Conservation (phyloP, 2,888 invertebrate genomes). For the Archaeoteleia sp. region DNA sequence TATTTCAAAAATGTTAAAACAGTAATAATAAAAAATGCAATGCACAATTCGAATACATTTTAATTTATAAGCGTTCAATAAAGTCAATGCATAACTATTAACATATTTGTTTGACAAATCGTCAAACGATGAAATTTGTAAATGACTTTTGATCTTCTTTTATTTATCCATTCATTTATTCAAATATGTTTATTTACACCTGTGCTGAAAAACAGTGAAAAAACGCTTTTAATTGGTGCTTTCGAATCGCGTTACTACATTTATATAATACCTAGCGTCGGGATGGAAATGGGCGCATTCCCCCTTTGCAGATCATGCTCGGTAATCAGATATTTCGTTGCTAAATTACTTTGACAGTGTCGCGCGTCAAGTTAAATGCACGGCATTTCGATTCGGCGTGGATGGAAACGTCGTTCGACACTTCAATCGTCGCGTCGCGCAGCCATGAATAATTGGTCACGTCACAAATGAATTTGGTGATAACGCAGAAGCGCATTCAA, state of each 20-base stretch:
- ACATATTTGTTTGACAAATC: conserved; percentile 29
- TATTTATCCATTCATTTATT: conserved; percentile 49
- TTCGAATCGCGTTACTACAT: conserved; percentile 46
- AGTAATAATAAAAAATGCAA: conserved; percentile 42
- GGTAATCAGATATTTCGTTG: conserved; percentile 54
- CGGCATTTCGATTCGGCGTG: conserved; percentile 48
- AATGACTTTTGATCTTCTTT: conserved; percentile 43
- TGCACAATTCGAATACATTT: no score
- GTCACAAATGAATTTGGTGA: conserved; percentile 71
- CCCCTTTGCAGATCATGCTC: conserved; percentile 41
- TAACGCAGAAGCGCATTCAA: conserved; percentile 61
- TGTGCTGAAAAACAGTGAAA: conserved; percentile 43
- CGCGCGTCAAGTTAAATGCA: conserved; percentile 54
- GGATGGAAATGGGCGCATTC: conserved; percentile 45
- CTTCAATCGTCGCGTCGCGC: conserved; percentile 64
- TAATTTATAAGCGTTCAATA: conserved; percentile 21
- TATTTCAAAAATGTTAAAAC: no score
- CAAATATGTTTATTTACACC: conserved; percentile 35
- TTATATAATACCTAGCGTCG: conserved; percentile 37
- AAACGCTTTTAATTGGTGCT: conserved; percentile 50
- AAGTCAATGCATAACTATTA: conserved; percentile 35
- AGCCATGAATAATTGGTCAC: conserved; percentile 70
- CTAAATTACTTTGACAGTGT: conserved; percentile 56
- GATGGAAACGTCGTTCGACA: conserved; percentile 53
- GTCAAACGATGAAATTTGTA: conserved; percentile 46